Conservation (phyloP, 53 echinoderm and acorn worm species). For the Paracentrotus lividus region DNA sequence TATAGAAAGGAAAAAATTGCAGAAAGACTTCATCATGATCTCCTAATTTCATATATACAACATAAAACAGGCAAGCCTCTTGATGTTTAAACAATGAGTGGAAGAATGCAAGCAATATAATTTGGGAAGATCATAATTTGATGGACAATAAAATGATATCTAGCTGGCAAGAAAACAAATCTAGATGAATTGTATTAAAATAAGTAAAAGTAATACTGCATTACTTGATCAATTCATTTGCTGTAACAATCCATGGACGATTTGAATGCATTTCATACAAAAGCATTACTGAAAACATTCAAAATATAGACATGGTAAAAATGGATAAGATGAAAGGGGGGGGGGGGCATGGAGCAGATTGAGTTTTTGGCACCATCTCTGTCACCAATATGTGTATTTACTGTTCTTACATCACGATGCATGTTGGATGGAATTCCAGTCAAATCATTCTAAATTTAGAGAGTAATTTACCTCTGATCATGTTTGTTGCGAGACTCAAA, state of each 20-base stretch:
- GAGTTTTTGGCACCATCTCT: too few relatives aligned
- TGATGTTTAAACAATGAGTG: not conserved
- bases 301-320: not conserved
- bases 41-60: not conserved
- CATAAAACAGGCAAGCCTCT: not conserved
- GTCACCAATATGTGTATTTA: too few relatives aligned
- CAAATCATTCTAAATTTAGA: too few relatives aligned
- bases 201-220: not conserved
- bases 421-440: too few relatives aligned
- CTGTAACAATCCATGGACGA: not conserved
- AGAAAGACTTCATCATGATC: not conserved
- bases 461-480: too few relatives aligned
- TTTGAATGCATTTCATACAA: not conserved
- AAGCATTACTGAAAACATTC: not conserved
- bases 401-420: too few relatives aligned
- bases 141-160: not conserved
- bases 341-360: too few relatives aligned
- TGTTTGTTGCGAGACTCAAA: too few relatives aligned
- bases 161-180: not conserved
- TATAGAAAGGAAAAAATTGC: not conserved
- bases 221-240: not conserved
- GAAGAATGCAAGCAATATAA: not conserved
- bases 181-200: not conserved
- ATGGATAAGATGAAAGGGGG: too few relatives aligned
- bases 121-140: conserved; percentile 2